Percentiles rank a stretch among this genome's conserved stretches.
Evolutionary conservation across 2,113 vertebrate genomes (phyloP).

Genomic region (Pagrus major): DNA sequence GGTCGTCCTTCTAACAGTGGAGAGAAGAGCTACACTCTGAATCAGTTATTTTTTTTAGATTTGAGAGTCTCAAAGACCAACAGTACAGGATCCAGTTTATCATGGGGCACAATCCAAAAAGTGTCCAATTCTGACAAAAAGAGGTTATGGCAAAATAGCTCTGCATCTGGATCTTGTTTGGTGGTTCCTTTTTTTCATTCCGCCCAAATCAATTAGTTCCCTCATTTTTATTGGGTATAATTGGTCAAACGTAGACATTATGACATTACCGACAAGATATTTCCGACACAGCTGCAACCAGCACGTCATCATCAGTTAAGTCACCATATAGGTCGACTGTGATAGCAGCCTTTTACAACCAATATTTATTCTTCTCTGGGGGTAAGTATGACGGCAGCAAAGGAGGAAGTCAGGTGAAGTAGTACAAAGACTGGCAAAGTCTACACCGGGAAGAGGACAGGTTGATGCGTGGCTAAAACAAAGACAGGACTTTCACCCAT

Average conservation of each 20-base stretch:
- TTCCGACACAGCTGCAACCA: not conserved
- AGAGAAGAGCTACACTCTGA: not conserved
- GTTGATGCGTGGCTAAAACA: no score
- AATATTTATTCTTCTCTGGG: no score
- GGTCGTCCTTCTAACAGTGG: not conserved
- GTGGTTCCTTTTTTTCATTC: not conserved
- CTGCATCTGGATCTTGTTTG: conserved; percentile 5
- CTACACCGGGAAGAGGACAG: no score
- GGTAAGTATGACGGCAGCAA: no score
- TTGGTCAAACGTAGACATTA: not conserved
- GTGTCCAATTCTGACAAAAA: not conserved
- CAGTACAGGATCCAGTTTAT: not conserved
- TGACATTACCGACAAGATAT: not conserved
- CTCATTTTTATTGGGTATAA: not conserved
- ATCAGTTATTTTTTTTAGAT: conserved; percentile 18
- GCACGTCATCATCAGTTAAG: not conserved
- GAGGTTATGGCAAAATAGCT: not conserved
- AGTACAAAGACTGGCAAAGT: no score
- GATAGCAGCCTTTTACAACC: no score
- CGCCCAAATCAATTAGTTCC: not conserved
- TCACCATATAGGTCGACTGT: no score
- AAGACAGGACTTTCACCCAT: no score
- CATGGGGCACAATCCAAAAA: not conserved
- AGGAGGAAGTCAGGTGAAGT: no score
- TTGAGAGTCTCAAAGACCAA: conserved; percentile 10